Conservation (phyloP, 1,140 invertebrate genomes). For the Lepidurus apus region DNA sequence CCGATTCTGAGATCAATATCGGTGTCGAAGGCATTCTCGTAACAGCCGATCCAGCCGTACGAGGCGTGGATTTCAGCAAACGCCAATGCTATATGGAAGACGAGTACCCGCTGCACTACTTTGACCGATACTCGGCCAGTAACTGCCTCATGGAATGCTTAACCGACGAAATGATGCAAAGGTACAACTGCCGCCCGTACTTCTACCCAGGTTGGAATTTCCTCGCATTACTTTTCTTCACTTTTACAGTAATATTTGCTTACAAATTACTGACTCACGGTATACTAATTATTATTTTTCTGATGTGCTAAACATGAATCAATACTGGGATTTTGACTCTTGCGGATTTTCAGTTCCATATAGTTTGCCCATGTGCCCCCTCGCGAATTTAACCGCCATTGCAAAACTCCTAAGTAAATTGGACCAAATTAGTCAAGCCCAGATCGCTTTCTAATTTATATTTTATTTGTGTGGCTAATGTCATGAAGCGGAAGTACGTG, state of each 20-base stretch:
- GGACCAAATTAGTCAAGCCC: background rate
- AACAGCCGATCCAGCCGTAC: slow-evolving; percentile 26
- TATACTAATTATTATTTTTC: too few species aligned
- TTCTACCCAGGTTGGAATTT: slow-evolving; percentile 31
- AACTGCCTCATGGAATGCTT: slow-evolving; percentile 35
- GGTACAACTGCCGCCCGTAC: slow-evolving; percentile 33
- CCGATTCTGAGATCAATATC: slow-evolving; percentile 28
- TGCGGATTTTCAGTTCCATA: background rate
- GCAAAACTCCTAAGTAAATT: background rate
- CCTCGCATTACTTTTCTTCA: background rate
- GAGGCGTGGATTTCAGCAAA: slow-evolving; percentile 26
- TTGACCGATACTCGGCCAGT: slow-evolving; percentile 29
- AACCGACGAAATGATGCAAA: slow-evolving; percentile 25
- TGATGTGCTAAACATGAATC: too few species aligned
- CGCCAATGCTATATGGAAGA: slow-evolving; percentile 33
- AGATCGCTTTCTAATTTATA: background rate
- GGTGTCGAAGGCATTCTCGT: slow-evolving; percentile 26
- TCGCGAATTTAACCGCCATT: background rate
- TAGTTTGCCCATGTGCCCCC: background rate
- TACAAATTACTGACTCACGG: too few species aligned
- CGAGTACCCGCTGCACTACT: slow-evolving; percentile 11
- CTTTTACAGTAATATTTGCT: background rate
- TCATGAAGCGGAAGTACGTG: background rate
- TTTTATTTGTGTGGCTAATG: background rate
- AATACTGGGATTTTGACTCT: background rate